These are phyloP conservation scores for Drosophila obscura DNA, from an alignment of 1,140 invertebrate genomes.

Conservation along the genomic window DNA sequence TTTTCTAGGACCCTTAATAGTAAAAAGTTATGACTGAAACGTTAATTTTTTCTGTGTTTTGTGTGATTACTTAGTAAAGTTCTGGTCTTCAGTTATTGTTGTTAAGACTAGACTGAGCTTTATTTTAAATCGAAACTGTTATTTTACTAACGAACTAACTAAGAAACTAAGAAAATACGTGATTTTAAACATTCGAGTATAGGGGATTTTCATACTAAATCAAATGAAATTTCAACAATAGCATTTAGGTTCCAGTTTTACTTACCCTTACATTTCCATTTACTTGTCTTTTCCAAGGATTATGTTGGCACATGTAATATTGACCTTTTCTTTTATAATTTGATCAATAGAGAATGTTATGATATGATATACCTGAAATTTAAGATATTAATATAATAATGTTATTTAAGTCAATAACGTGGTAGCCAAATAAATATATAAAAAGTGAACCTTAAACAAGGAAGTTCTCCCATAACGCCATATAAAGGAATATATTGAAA, in stretches of 20 bases:
- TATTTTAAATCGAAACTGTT: too few species aligned
- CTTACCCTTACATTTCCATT: neutral
- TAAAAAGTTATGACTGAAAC: neutral
- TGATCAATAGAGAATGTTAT: neutral
- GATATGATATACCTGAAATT: too few species aligned
- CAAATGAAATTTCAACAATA: conserved; percentile 50
- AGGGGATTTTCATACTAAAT: conserved; percentile 46
- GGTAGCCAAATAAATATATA: too few species aligned
- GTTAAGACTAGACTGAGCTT: too few species aligned
- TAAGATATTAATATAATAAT: too few species aligned
- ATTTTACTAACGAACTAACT: too few species aligned
- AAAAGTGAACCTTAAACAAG: too few species aligned
- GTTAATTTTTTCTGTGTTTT: conserved; percentile 15
- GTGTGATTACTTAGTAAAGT: neutral
- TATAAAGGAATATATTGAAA: too few species aligned
- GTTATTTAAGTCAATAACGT: too few species aligned
- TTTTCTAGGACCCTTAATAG: conserved; percentile 4
- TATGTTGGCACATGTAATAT: neutral
- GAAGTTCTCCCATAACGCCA: too few species aligned
- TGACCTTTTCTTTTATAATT: neutral
- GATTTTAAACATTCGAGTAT: conserved; percentile 67
- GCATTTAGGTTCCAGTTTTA: conserved; percentile 20
- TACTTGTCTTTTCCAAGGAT: neutral
- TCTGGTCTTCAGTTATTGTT: too few species aligned
- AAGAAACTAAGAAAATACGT: conserved; percentile 8